Evolutionary conservation across 2,113 vertebrate genomes (phyloP).

Genomic region (Marmota flaviventris): DNA sequence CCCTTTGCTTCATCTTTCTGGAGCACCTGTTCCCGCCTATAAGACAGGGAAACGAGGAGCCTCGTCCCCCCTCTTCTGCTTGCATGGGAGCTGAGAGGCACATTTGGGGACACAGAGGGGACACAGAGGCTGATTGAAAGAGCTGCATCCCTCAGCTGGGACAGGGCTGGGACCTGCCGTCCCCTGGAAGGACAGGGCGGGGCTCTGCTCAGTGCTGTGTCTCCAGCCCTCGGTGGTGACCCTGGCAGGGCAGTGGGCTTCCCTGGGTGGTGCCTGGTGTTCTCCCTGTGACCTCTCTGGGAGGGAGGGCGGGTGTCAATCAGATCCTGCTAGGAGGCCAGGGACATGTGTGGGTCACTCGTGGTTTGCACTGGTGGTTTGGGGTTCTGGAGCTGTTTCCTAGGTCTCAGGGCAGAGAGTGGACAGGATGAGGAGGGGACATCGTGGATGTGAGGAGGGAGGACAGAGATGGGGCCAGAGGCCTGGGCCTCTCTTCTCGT

Average conservation of each 20-base stretch:
- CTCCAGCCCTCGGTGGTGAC: not conserved
- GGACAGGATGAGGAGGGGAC: not conserved
- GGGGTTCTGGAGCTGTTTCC: not conserved
- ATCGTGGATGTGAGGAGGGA: rapidly evolving
- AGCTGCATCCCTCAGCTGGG: not conserved
- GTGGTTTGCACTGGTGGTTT: too few relatives aligned
- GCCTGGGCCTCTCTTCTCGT: rapidly evolving
- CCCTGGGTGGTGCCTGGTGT: not conserved
- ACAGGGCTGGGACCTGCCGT: not conserved
- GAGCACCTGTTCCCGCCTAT: rapidly evolving
- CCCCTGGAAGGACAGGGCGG: not conserved
- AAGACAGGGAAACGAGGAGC: rapidly evolving
- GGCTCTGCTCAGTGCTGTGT: not conserved
- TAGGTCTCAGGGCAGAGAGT: rapidly evolving
- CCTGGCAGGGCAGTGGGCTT: rapidly evolving
- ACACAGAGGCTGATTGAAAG: not conserved
- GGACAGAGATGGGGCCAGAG: not conserved
- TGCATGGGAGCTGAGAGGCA: not conserved
- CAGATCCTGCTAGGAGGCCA: not conserved
- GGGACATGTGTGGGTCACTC: rapidly evolving
- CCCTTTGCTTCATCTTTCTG: not conserved
- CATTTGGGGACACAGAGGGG: too few relatives aligned
- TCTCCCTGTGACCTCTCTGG: not conserved
- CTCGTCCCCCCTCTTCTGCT: not conserved
- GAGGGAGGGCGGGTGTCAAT: rapidly evolving